Evolutionary conservation across 2,888 invertebrate species (phyloP), one percentile per base, ranked within the genome.

Genomic region (Maniola hyperantus): DNA sequence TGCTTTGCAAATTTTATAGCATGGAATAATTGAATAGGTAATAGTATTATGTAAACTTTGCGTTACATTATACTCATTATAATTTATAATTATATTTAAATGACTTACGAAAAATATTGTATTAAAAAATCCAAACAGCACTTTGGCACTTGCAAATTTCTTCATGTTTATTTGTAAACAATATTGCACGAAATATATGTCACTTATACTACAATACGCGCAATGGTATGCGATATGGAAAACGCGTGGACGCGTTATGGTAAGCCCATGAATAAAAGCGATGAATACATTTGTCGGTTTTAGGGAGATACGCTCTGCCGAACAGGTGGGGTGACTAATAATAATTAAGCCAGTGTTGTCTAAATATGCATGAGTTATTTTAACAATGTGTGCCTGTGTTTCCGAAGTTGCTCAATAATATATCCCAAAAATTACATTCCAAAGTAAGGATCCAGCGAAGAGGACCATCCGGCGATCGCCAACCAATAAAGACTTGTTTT

Each of bases 41-140:
- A 39, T 39, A 39, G 10, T 10, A 39, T 39, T 39, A 39, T 26
- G 26, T 39, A 39, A 39, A 39, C 39, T n/a, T 6, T 6, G 15
- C 46, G 15, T 6, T 57, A 42, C 42, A 20, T 36, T 13, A 6
- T 13, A 54, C 6, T 36, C n/a, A 18, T 20, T 26, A 46, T 18
- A 55, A 15, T 26, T 11, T 33, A 34, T 36, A 39, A 33, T 2
- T 46, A 51, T 39, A 44, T 33, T 18, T 34, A 54, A 51, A 44
- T 36, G 18, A 93, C 94, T 94, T 87, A 94, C 94, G 83, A 94
- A 89, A 82, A 95, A 93, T 73, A 95, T 80, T 70, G 95, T 93
- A 83, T 96, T 96, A 77, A 94, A 95, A 80, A 93, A 93, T 73
- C 95, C 95, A 82, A 95, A 93, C 71, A 95, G 84, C 72, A 93